Conservation (phyloP, 2,797 vertebrate species). For the Vespertilio murinus region DNA sequence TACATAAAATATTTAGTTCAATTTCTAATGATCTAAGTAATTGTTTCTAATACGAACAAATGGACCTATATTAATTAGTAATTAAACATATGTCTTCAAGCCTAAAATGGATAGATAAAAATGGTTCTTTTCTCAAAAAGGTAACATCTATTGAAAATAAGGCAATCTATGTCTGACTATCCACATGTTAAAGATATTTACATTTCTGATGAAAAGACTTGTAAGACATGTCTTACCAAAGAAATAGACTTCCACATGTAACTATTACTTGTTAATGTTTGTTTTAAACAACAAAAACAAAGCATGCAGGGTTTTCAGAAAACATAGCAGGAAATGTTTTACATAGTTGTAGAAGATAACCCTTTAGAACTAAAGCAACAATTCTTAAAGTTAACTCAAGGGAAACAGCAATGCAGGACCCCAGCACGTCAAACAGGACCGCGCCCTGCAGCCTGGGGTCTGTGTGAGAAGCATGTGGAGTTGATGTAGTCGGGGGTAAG, state of each 20-base stretch:
- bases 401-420: background rate
- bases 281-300: conserved; percentile 18
- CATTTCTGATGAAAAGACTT: background rate
- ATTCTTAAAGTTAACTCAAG: conserved; percentile 38
- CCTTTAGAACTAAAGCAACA: conserved; percentile 41
- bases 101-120: conserved; percentile 2
- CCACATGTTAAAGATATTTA: background rate
- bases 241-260: background rate
- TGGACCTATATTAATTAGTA: background rate
- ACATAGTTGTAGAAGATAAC: background rate
- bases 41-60: conserved; percentile 27
- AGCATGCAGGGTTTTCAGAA: background rate
- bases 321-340: conserved; percentile 37
- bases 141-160: conserved; percentile 17
- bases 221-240: background rate
- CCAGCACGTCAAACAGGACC: conserved; percentile 49
- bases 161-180: background rate
- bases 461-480: conserved; percentile 18
- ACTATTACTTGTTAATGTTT: background rate
- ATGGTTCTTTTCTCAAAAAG: background rate
- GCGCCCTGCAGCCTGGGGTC: conserved; percentile 32
- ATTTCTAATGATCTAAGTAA: background rate
- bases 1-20: background rate
- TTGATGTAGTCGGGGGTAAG: conserved; percentile 24
- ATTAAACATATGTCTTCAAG: background rate